Base-by-base conservation (phyloP, 2,888 invertebrate species). In the Esperia sulphurella region DNA sequence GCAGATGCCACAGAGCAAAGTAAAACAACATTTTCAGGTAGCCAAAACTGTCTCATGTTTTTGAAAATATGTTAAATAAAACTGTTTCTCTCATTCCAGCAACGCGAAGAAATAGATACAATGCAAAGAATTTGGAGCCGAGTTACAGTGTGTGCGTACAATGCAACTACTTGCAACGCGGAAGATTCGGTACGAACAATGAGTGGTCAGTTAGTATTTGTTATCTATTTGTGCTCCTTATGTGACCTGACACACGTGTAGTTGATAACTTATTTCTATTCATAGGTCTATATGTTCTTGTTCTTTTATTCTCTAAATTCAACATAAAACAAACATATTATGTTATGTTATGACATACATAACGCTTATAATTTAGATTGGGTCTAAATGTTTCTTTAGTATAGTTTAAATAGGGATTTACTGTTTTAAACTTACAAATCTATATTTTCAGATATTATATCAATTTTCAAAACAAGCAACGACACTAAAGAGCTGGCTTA, bases 401-500 rank as follows among this genome's bases (percentile, higher is more conserved):
- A n/a, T n/a, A n/a, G n/a, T n/a, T n/a, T n/a, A n/a, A n/a, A n/a
- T n/a, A n/a, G n/a, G n/a, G n/a, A n/a, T n/a, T n/a, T n/a, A n/a
- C n/a, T n/a, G n/a, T n/a, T n/a, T n/a, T n/a, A n/a, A n/a, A 21
- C 21, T 21, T 21, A 21, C 21, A 21, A 21, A 21, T 21, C 21
- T 21, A 21, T 8, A 68, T 66, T 51, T 74, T 3, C 75, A 89
- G 89, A 88, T 61, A 63, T 89, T 0, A 84, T 85, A 60, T 52
- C 74, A 39, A 71, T 79, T 47, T 88, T 89, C 53, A 87, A 82
- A 72, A 78, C 73, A 37, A 92, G 92, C 43, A 85, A 88, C 43
- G 83, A 94, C 64, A 92, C 92, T 53, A 88, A 93, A 46, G 92
- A 93, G 69, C 73, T 94, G 44, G 65, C 83, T 3, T 91, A 93